Evolutionary conservation across 2,113 vertebrate genomes (phyloP), one percentile per base, ranked within the genome.

Genomic region (Glaucidium brasilianum): DNA sequence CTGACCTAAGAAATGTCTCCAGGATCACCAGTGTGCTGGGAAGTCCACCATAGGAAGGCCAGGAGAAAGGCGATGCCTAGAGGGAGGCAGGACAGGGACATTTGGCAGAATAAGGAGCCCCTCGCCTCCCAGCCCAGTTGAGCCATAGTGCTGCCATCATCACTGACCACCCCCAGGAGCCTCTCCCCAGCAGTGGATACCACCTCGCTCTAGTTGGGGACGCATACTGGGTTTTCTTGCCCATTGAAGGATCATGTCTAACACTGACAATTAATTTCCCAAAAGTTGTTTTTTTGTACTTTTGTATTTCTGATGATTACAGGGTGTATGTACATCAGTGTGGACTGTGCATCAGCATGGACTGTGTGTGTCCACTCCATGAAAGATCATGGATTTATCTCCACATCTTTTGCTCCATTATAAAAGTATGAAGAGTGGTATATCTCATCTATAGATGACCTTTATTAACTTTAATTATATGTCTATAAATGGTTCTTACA

Each of bases 121-220:
- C 34, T 41, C 4, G 2, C 1, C 10, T 13, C 13, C 6, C 8
- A 27, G 10, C 10, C 20, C 2, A 0, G 2, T 4, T 0, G 4
- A 78, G 12, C 8, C 23, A 9, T 8, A 29, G 10, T 2, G 2
- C 45, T 45, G 14, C 20, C 39, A 30, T 5, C 34, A 45, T 3
- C 29, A 11, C 2, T 43, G 84, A 4, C 3, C 9, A 35, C 9
- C 1, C 13, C 0, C 2, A 53, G 27, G 13, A 66, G 41, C 15
- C 21, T 35, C 50, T 45, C 16, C 16, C 25, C 12, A 34, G 41
- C 9, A 32, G 55, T 22, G 5, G 9, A 1, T n/a, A 82, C 5
- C 11, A 6, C 7, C 22, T 76, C 2, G 0, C 29, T 45, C 79
- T 21, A 2, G 64, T 4, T 84, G 55, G 18, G 76, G 15, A 8